Evolutionary conservation across 2,797 vertebrate genomes (phyloP).

Genomic region (Potorous gilbertii): DNA sequence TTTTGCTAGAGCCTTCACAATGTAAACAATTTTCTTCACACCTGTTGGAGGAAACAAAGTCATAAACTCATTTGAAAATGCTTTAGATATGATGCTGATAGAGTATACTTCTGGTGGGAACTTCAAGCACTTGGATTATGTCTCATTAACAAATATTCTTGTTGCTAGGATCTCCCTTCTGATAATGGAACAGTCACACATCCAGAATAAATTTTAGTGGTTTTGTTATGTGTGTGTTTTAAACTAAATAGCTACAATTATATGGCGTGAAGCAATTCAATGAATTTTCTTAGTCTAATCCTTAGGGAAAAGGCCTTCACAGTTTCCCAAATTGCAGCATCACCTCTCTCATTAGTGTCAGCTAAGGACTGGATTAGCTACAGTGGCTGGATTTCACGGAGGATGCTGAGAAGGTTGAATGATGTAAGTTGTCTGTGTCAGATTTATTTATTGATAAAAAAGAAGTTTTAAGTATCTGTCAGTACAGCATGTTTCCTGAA

Average conservation of each 20-base stretch:
- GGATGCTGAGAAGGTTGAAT: background rate
- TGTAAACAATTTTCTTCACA: constrained; percentile 91
- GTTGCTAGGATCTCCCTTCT: background rate
- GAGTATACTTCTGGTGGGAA: background rate
- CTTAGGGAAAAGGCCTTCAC: background rate
- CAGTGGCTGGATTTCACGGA: background rate
- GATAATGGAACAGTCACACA: background rate
- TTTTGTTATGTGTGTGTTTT: background rate
- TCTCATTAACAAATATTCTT: background rate
- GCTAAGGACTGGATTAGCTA: background rate
- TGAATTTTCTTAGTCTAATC: background rate
- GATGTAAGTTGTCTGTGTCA: background rate
- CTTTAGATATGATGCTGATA: background rate
- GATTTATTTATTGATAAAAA: background rate
- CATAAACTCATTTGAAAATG: background rate
- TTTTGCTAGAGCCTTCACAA: constrained; percentile 88
- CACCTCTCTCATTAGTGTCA: accelerated
- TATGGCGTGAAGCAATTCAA: background rate
- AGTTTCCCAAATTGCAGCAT: background rate
- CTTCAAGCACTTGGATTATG: background rate
- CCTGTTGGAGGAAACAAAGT: constrained; percentile 81
- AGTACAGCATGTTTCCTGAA: background rate
- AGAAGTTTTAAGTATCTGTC: background rate
- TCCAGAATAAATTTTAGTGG: background rate
- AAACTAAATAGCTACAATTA: background rate